Base-by-base conservation (phyloP, 2,113 vertebrate genomes). In the Pholis gunnellus region DNA sequence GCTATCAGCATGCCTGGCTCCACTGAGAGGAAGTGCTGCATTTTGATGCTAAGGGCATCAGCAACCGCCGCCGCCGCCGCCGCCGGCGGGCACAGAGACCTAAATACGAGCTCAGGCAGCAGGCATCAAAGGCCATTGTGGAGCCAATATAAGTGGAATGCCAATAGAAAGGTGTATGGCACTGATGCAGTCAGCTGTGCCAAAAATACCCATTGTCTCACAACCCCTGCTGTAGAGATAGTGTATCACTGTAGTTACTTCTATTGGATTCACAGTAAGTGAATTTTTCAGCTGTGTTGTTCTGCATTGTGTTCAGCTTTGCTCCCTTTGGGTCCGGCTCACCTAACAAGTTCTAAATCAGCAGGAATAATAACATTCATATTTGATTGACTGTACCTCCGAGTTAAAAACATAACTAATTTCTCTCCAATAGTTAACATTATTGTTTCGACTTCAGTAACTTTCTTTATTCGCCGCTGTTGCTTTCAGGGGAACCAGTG, bases 371-470 rank as follows among this genome's bases (percentile, higher is more conserved):
- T 29, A 70, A 56, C 63, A 87, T 88, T 77, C 78, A 74, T 67
- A 71, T 79, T 87, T 79, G 68, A 88, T 54, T 87, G 40, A 69
- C 61, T 84, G 46, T 36, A 69, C 60, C 56, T 89, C 80, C 38
- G 72, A 85, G 84, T 86, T 84, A 87, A 87, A 86, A 78, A 70
- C 85, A 78, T 22, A 73, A 67, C 84, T 77, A 46, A 87, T 92
- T 94, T 90, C 71, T 89, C 78, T 76, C 40, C 80, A 87, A 80
- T 84, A 82, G 88, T 86, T 82, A 84, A 91, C 81, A 71, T 89
- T 87, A 93, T 93, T 91, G 83, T 94, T 95, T 93, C 89, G 60
- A 91, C 91, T 85, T 80, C 86, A 83, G 79, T 93, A 92, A 92
- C 89, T 94, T 93, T 93, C 84, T 89, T 93, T 93, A 88, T 94